phyloP scores from a whole-genome alignment of 2,113 vertebrate species.

The Aspiorhynchus laticeps region DNA sequence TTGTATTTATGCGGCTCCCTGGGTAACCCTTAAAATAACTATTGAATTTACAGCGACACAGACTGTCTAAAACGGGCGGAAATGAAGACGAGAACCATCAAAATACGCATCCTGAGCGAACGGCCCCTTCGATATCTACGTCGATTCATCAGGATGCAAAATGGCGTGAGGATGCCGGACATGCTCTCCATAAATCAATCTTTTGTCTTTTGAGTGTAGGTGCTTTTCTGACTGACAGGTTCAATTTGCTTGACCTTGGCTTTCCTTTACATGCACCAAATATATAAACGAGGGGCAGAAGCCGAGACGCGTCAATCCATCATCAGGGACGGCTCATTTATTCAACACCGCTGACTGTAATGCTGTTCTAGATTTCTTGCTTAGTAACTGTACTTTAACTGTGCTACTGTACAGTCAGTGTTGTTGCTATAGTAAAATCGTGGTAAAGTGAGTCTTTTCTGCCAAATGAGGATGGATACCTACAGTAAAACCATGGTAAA shows the following conservation, averaged over 20 bases:
- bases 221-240: constrained; percentile 30
- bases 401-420: not conserved
- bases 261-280: constrained; percentile 32
- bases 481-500: not conserved
- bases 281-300: constrained; percentile 28
- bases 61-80: not conserved
- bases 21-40: constrained; percentile 30
- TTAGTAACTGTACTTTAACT: not conserved
- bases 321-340: constrained; percentile 12
- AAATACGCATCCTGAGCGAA: not conserved
- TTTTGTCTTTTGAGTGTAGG: constrained; percentile 16
- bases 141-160: not conserved
- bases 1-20: constrained; percentile 25
- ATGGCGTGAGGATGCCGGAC: not conserved
- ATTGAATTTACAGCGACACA: not conserved
- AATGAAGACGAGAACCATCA: not conserved
- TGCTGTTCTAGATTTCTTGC: not conserved
- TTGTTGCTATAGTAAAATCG: not conserved
- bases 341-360: constrained; percentile 2
- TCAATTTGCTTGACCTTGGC: constrained; percentile 49
- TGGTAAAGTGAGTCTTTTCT: not conserved
- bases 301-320: constrained; percentile 27
- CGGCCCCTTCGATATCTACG: not conserved
- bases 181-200: constrained; percentile 37
- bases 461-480: not conserved